Evolutionary conservation across 2,888 invertebrate species (phyloP).

Genomic region (Julus scandinavius): DNA sequence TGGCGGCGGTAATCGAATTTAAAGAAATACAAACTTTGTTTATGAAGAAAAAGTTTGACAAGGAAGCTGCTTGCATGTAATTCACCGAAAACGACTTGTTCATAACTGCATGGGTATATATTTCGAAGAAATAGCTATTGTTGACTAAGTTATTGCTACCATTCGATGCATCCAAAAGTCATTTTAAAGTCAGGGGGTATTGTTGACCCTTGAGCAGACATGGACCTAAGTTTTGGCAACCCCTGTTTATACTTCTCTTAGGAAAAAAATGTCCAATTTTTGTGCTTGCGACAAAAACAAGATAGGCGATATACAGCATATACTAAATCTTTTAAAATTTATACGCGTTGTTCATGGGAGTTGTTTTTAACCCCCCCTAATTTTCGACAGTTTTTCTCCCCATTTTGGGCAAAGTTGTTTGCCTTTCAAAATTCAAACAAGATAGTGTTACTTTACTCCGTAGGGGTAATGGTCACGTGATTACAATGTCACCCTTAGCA

Average conservation of each 20-base stretch:
- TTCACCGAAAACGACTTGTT: too few relatives aligned
- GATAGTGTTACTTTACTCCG: slow-evolving; percentile 36
- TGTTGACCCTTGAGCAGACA: not conserved
- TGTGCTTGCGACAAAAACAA: slow-evolving; percentile 6
- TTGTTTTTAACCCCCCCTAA: slow-evolving; percentile 39
- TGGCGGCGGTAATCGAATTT: too few relatives aligned
- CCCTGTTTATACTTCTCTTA: slow-evolving; percentile 10
- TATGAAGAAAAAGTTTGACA: too few relatives aligned
- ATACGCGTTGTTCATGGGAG: not conserved
- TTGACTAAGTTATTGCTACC: too few relatives aligned
- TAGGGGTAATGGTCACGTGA: slow-evolving; percentile 46
- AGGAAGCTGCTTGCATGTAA: too few relatives aligned
- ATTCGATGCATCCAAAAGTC: not conserved
- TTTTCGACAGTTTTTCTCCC: slow-evolving; percentile 39
- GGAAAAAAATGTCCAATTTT: not conserved
- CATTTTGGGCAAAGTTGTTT: slow-evolving; percentile 43
- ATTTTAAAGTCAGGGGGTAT: not conserved
- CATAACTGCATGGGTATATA: too few relatives aligned
- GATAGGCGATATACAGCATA: slow-evolving; percentile 1
- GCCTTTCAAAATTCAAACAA: slow-evolving; percentile 42
- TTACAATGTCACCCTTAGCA: slow-evolving; percentile 25
- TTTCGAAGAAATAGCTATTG: too few relatives aligned
- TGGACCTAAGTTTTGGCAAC: not conserved
- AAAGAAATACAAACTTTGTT: too few relatives aligned
- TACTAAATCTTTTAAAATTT: slow-evolving; percentile 26